These are phyloP conservation scores for Monoplex corrugatus DNA, from an alignment of 2,888 invertebrate species.

Conservation along the genomic window DNA sequence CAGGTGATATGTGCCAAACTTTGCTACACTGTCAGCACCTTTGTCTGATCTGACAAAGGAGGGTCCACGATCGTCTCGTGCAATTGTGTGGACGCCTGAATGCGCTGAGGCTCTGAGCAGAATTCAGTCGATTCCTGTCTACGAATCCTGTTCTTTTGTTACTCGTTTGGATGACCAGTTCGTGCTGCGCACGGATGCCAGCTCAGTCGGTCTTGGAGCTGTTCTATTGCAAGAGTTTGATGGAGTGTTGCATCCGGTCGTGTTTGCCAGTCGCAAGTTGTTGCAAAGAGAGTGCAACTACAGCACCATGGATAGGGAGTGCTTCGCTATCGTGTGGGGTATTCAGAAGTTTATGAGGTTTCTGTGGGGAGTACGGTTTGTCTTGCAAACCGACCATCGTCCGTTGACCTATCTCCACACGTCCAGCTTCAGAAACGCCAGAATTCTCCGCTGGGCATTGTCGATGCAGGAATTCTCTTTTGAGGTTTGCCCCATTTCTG, in stretches of 20 bases:
- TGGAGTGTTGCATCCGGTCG: background rate
- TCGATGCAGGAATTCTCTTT: background rate
- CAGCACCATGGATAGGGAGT: no score
- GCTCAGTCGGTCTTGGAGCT: background rate
- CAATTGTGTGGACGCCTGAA: conserved; percentile 52
- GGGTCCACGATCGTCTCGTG: background rate
- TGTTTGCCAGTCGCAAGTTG: no score
- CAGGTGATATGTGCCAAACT: conserved; percentile 54
- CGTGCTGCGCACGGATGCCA: conserved; percentile 1
- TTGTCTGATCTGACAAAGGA: conserved; percentile 48
- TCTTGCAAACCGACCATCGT: no score
- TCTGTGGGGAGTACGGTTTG: background rate
- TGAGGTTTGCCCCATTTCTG: background rate
- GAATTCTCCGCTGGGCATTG: no score
- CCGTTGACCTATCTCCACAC: no score
- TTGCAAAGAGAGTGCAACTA: no score
- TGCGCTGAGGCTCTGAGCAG: conserved; percentile 55
- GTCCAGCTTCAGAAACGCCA: no score
- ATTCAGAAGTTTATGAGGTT: background rate
- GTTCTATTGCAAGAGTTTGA: background rate
- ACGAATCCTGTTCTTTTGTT: conserved; percentile 52
- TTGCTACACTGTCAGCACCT: conserved; percentile 54
- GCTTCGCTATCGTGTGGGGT: no score
- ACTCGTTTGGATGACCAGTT: background rate
- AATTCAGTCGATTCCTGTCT: conserved; percentile 52